A percentile compares a stretch with the other conserved stretches of the same genome.
Evolutionary conservation across 1,140 invertebrate species (phyloP).

Genomic region (Campoletis sonorensis): DNA sequence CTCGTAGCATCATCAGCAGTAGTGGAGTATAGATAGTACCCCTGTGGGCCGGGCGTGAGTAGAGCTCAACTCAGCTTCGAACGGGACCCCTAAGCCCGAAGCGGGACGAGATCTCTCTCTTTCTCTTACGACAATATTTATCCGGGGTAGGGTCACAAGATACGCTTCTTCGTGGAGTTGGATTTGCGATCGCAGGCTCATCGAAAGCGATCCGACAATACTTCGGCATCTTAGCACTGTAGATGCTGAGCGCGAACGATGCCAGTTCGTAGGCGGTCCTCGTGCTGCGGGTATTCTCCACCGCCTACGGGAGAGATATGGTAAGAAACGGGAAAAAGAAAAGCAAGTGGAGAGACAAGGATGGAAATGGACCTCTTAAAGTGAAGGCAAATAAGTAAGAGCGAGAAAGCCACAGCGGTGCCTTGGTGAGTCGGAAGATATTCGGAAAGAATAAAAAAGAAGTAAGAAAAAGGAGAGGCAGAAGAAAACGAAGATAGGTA

Average conservation of each 20-base stretch:
- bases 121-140: conserved; percentile 66
- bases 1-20: conserved; percentile 31
- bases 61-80: conserved; percentile 56
- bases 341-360: conserved; percentile 36
- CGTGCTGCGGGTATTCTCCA: conserved; percentile 7
- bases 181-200: conserved; percentile 25
- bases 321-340: conserved; percentile 31
- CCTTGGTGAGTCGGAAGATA: conserved; percentile 4
- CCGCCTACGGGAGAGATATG: conserved; percentile 43
- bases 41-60: conserved; percentile 15
- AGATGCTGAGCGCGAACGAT: conserved; percentile 31
- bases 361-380: conserved; percentile 12
- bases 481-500: conserved; percentile 25
- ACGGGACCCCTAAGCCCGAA: conserved; percentile 72
- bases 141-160: conserved; percentile 44
- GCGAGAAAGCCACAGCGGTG: neutral
- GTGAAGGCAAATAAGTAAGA: conserved; percentile 23
- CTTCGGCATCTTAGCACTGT: conserved; percentile 66
- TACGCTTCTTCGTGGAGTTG: conserved; percentile 7
- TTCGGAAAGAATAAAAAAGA: neutral
- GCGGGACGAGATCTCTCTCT: conserved; percentile 65
- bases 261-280: conserved; percentile 44
- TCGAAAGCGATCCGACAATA: conserved; percentile 61
- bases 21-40: conserved; percentile 11
- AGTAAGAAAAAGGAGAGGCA: conserved; percentile 1